phyloP scores from a whole-genome alignment of 92 coral and sea anemone species.

The Porites evermanni region DNA sequence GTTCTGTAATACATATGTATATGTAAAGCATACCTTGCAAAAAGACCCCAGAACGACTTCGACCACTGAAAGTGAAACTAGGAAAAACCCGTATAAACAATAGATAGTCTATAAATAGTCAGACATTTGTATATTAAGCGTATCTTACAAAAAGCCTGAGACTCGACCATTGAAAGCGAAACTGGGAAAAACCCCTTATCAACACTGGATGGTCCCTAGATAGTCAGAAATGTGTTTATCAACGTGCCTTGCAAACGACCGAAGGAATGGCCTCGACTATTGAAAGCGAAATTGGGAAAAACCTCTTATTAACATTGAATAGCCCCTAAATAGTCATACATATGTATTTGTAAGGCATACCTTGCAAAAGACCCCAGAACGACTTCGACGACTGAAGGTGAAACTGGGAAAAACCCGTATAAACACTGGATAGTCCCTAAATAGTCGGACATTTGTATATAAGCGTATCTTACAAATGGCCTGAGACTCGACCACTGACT shows the following conservation, averaged over 20 bases:
- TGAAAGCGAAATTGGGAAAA: slow-evolving; percentile 7
- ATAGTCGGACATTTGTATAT: slow-evolving; percentile 1
- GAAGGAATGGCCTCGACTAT: background rate
- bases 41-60: no score
- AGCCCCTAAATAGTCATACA: background rate
- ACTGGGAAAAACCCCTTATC: slow-evolving; percentile 1
- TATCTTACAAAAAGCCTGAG: background rate
- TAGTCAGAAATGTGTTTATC: background rate
- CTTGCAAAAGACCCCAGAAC: no score
- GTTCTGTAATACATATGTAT: no score
- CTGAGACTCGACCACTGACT: background rate
- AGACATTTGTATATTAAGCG: slow-evolving; percentile 3
- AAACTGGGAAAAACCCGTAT: background rate
- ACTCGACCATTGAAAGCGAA: background rate
- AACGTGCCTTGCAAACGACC: background rate
- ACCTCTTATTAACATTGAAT: background rate
- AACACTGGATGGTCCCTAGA: background rate
- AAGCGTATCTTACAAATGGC: slow-evolving; percentile 2
- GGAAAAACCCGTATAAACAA: background rate
- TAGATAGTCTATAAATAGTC: slow-evolving; percentile 5
- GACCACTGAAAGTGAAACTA: background rate
- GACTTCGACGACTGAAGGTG: background rate
- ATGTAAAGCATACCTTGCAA: no score
- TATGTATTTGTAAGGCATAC: no score
- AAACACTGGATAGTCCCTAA: slow-evolving; percentile 9